Evolutionary conservation across 2,888 invertebrate genomes (phyloP), one percentile per base, ranked within the genome.

Genomic region (Drosophila kuntzei): DNA sequence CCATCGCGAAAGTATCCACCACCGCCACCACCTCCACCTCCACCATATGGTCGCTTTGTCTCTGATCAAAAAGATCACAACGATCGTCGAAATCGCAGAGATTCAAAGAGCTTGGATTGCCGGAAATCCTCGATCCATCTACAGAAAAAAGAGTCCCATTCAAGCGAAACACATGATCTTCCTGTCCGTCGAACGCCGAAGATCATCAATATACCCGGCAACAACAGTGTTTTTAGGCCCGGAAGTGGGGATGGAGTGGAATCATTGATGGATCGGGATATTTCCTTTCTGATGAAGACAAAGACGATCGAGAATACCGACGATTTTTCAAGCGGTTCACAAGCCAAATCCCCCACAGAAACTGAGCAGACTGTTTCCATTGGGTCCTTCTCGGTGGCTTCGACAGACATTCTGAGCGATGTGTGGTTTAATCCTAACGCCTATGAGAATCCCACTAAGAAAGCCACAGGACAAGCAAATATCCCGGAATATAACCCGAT

Each of bases 351-450:
- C 14, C 1, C 1, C 5, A 14, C 14, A 5, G 25, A 2, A 39
- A 11, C 39, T 12, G 27, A 46, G 16, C 11, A 11, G 11, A 12
- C 27, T 11, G 5, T 12, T 6, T 9, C 27, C 32, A 2, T 12
- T 20, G 41, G 12, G 1, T 49, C 32, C 8, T 6, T 32, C 7
- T 8, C 12, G 4, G 20, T 22, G 3, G 8, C 3, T 5, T 46
- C 61, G n/a, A n/a, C 8, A 0, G 51, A 63, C n/a, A 69, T 55
- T 0, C 37, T 79, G 0, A 60, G 39, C 5, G 57, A 65, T 0
- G 54, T 65, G 0, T 79, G 79, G 82, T 43, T 27, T 29, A n/a
- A 69, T 43, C 46, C 49, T 4, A 5, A 12, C 8, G 41, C 29
- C 9, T 41, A 14, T 6, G 39, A 36, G 20, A 27, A 12, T 9